Conservation (phyloP, 2,113 vertebrate genomes). For the Anoplopoma fimbria region DNA sequence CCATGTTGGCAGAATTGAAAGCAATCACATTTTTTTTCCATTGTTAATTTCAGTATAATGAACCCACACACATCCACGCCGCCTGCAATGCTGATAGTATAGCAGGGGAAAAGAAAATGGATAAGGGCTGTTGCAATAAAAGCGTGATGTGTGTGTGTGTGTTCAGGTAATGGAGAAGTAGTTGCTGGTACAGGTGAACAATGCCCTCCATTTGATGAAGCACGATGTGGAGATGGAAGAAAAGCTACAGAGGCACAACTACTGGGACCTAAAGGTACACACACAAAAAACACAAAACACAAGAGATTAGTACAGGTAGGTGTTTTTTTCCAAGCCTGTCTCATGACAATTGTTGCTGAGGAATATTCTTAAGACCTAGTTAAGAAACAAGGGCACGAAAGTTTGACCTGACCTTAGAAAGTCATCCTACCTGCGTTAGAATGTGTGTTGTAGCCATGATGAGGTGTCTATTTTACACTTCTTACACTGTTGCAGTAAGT, state of each 20-base stretch:
- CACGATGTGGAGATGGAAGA: slow-evolving; percentile 95
- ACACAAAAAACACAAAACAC: slow-evolving; percentile 5
- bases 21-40: neutral
- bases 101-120: neutral
- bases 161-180: slow-evolving; percentile 88
- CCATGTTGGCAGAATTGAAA: neutral
- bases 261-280: slow-evolving; percentile 95
- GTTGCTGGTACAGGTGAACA: slow-evolving; percentile 96
- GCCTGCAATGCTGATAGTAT: neutral
- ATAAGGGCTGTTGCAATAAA: neutral
- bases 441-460: neutral
- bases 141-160: neutral
- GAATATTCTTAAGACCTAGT: neutral
- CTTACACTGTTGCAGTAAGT: neutral
- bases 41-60: neutral
- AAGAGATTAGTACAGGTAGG: neutral
- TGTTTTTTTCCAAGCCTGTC: neutral
- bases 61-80: too few species aligned
- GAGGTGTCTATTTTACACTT: neutral
- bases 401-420: neutral
- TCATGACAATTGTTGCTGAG: neutral
- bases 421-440: neutral
- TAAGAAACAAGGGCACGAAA: neutral
- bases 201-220: slow-evolving; percentile 96
- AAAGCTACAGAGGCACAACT: slow-evolving; percentile 96